phyloP scores from a whole-genome alignment of 2,888 invertebrate species.

The Chloroclysta siterata region DNA sequence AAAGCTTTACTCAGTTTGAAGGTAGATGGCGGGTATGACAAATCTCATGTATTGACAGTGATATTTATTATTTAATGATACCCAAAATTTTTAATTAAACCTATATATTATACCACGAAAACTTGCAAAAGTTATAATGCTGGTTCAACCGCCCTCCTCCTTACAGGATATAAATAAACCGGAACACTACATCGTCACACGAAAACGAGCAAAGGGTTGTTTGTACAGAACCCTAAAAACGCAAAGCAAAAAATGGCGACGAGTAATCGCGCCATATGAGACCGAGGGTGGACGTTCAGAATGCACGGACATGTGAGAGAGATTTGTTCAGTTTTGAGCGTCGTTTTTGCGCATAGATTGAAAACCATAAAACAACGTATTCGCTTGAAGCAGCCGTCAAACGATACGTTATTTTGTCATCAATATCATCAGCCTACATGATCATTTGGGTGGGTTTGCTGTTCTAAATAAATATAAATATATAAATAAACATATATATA shows the following conservation, averaged over 20 bases:
- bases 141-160: not conserved
- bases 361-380: slow-evolving; percentile 1
- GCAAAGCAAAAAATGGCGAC: slow-evolving; percentile 34
- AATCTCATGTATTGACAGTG: no score
- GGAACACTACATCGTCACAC: not conserved
- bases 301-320: slow-evolving; percentile 39
- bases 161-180: not conserved
- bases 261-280: slow-evolving; percentile 49
- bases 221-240: slow-evolving; percentile 28
- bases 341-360: slow-evolving; percentile 22
- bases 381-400: not conserved
- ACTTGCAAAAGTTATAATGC: not conserved
- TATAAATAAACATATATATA: no score
- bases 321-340: slow-evolving; percentile 38
- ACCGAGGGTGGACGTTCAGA: slow-evolving; percentile 42
- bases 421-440: no score
- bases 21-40: no score
- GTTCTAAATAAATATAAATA: no score
- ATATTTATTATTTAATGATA: no score
- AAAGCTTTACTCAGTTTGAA: no score
- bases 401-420: no score
- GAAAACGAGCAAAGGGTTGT: slow-evolving; percentile 1
- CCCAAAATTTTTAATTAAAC: no score
- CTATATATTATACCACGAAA: no score
- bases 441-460: no score